Evolutionary conservation across 2,113 vertebrate genomes (phyloP), one percentile per base, ranked within the genome.

Genomic region (Pithys albifrons): DNA sequence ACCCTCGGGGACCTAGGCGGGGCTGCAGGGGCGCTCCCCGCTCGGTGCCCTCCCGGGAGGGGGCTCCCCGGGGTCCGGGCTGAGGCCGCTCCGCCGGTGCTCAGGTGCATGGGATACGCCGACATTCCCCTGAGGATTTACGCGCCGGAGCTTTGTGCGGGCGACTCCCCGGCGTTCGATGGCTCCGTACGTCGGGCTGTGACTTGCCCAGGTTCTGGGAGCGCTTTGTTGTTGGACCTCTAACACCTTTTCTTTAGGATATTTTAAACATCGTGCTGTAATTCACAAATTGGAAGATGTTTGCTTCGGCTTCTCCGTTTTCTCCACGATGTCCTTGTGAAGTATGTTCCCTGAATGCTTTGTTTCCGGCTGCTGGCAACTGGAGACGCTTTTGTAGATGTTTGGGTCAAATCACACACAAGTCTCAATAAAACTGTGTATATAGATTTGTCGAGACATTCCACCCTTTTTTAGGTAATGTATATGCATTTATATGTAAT

Each of bases 91-190:
- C 1, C 1, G 27, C 0, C 6, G 74, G 43, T 0, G 3, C 20
- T 23, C 8, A 0, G 61, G 43, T 37, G 49, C 2, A 6, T 2
- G 54, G 45, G 7, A 5, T 8, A 6, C 33, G 14, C 18, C 2
- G 0, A 2, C 33, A 3, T 7, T 55, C 37, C 58, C 58, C 2
- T 0, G 19, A 3, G 62, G 74, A 1, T 55, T 33, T 16, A 2
- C 2, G 19, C 7, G 0, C 58, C 0, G 61, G 16, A 41, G 78
- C 29, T 22, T 9, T 4, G 48, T 15, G 41, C 3, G 45, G 35
- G 29, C 17, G 18, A 9, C 14, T 9, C 18, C 0, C 3, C 2
- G 15, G 31, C 10, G 23, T 12, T 19, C 24, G 24, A 1, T 29
- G 71, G 43, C 51, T 20, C 28, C 43, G 0, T 3, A 0, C 43